phyloP scores from a whole-genome alignment of 2,888 invertebrate genomes.

The Petrophora chlorosata region DNA sequence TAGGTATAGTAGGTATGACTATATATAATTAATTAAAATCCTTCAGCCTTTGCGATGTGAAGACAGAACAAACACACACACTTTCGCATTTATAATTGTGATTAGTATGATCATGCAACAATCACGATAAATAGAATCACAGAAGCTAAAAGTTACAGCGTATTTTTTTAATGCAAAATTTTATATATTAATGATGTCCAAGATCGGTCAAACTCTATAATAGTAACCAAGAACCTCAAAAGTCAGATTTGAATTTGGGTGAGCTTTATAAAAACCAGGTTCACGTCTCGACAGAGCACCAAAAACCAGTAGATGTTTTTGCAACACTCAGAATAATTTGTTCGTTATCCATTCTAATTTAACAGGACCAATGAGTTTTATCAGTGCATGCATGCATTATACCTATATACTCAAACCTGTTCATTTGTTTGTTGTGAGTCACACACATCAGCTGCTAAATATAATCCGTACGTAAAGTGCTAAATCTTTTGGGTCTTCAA shows the following conservation, averaged over 20 bases:
- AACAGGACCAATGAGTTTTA: background rate
- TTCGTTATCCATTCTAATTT: background rate
- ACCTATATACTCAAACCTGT: background rate
- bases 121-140: no score
- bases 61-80: no score
- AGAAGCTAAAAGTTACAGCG: no score
- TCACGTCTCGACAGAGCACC: slow-evolving; percentile 16
- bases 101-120: no score
- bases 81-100: no score
- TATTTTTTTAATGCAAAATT: no score
- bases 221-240: slow-evolving; percentile 2
- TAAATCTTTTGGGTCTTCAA: slow-evolving; percentile 40
- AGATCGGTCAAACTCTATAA: no score
- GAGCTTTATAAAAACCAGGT: slow-evolving; percentile 17
- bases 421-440: slow-evolving; percentile 49
- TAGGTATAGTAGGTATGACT: no score
- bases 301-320: slow-evolving; percentile 22
- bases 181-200: no score
- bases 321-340: slow-evolving; percentile 9
- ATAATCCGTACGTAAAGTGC: slow-evolving; percentile 24
- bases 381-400: background rate
- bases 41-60: no score
- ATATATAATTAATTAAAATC: no score
- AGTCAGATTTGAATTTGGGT: slow-evolving; percentile 2
- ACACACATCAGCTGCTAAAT: slow-evolving; percentile 58